Evolutionary conservation across 1,140 invertebrate genomes (phyloP).

Genomic region (Pararge aegeria): DNA sequence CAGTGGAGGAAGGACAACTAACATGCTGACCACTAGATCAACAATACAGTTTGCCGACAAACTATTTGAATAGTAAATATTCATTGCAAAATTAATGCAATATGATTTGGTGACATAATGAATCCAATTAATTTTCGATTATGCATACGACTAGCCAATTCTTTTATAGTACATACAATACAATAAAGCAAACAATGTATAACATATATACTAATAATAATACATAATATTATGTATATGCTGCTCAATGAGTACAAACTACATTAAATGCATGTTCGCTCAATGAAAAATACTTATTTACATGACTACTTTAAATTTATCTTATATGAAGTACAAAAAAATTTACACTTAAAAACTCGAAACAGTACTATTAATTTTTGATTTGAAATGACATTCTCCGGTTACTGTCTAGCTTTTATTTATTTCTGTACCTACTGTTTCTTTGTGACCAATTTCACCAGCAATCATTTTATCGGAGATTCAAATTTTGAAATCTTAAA

Average conservation of each 20-base stretch:
- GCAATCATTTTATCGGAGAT: constrained; percentile 14
- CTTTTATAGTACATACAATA: constrained; percentile 45
- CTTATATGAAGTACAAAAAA: constrained; percentile 18
- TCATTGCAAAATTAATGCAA: too few species aligned
- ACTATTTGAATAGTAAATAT: too few species aligned
- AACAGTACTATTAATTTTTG: background rate
- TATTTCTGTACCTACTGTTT: constrained; percentile 15
- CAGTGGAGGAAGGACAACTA: too few species aligned
- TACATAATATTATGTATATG: constrained; percentile 19
- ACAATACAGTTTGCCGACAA: too few species aligned
- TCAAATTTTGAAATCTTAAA: constrained; percentile 15
- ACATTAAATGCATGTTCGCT: constrained; percentile 69
- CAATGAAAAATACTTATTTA: constrained; percentile 48
- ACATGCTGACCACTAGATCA: too few species aligned
- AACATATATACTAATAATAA: constrained; percentile 26
- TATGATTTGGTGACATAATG: too few species aligned
- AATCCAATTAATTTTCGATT: constrained; percentile 31
- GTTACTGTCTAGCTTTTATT: background rate
- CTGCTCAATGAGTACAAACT: constrained; percentile 50
- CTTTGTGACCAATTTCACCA: background rate
- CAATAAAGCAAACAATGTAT: constrained; percentile 31
- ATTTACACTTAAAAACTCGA: constrained; percentile 16
- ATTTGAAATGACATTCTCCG: background rate
- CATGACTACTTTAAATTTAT: constrained; percentile 34
- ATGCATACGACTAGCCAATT: constrained; percentile 61